phyloP scores from a whole-genome alignment of 2,113 vertebrate species.

The Alosa alosa region DNA sequence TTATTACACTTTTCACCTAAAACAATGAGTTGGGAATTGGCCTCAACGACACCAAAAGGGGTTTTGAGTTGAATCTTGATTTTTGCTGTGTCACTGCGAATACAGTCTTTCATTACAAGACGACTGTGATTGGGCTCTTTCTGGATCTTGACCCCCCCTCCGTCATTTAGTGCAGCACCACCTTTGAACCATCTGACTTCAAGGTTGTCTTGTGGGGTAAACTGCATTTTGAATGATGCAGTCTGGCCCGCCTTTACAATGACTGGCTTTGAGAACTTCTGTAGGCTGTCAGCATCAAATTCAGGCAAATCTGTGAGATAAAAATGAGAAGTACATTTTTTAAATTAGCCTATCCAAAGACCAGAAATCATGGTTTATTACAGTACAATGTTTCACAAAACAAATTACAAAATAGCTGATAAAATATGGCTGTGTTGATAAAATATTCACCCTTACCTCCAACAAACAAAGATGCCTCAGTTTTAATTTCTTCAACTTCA shows the following conservation, averaged over 20 bases:
- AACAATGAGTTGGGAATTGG: constrained; percentile 71
- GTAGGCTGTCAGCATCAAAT: constrained; percentile 71
- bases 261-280: constrained; percentile 74
- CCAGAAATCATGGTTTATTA: too few species aligned
- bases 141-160: constrained; percentile 67
- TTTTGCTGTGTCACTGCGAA: constrained; percentile 75
- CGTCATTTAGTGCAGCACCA: constrained; percentile 64
- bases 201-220: constrained; percentile 71
- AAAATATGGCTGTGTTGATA: constrained; percentile 28
- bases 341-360: too few species aligned
- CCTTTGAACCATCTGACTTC: constrained; percentile 78
- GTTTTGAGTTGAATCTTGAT: constrained; percentile 83
- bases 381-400: neutral
- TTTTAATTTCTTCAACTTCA: constrained; percentile 61
- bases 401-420: neutral
- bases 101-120: constrained; percentile 74
- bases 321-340: constrained; percentile 19
- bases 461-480: constrained; percentile 63
- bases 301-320: constrained; percentile 70
- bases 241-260: constrained; percentile 77
- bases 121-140: constrained; percentile 70
- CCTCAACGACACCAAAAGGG: constrained; percentile 69
- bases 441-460: constrained; percentile 57
- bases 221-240: constrained; percentile 75
- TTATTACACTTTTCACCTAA: constrained; percentile 62